Conservation (phyloP, 1,140 invertebrate genomes). For the Stratiolaelaps scimitus region DNA sequence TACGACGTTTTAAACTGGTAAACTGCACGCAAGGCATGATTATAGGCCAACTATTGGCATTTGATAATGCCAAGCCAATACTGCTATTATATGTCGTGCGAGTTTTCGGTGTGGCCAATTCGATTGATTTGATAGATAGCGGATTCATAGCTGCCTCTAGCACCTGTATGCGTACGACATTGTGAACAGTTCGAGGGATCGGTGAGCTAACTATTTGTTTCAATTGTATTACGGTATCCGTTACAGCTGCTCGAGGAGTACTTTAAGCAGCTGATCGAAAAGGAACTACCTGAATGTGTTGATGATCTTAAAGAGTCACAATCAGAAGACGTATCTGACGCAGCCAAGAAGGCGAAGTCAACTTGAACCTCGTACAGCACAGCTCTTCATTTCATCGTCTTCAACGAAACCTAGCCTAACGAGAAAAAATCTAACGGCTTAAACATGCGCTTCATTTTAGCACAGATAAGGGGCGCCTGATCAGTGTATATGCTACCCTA, state of each 20-base stretch:
- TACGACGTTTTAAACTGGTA: too few relatives aligned
- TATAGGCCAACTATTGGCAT: too few relatives aligned
- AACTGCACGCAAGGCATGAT: too few relatives aligned
- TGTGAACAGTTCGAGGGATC: background rate
- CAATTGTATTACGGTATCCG: background rate
- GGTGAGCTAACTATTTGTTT: background rate
- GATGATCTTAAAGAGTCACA: background rate
- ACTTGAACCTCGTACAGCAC: background rate
- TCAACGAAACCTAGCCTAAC: too few relatives aligned
- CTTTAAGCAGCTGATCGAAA: conserved; percentile 20
- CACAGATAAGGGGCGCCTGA: too few relatives aligned
- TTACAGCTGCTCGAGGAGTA: conserved; percentile 24
- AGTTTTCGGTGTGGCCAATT: background rate
- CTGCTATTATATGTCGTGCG: too few relatives aligned
- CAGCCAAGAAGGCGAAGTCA: conserved; percentile 17
- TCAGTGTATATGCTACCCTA: too few relatives aligned
- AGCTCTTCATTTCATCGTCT: too few relatives aligned
- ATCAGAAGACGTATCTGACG: conserved; percentile 5
- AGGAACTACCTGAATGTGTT: conserved; percentile 21
- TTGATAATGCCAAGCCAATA: too few relatives aligned
- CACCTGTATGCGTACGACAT: background rate
- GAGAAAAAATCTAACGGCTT: too few relatives aligned
- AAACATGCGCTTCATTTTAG: too few relatives aligned
- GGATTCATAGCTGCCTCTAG: background rate
- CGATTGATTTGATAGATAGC: background rate